Conservation (phyloP, 2,797 vertebrate species). For the Cossypha polioptera region DNA sequence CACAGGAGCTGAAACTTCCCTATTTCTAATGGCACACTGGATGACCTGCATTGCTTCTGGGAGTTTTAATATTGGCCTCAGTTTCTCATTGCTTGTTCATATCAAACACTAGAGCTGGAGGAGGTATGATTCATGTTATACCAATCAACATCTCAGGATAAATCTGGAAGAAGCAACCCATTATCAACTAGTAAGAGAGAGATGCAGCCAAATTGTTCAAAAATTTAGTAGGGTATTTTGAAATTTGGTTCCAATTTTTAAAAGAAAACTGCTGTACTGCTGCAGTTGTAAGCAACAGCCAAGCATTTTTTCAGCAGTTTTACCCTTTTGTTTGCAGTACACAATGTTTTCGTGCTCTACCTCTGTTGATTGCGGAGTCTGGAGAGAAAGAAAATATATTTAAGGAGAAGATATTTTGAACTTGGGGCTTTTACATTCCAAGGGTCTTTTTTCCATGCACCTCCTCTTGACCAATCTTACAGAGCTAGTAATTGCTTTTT, state of each 20-base stretch:
- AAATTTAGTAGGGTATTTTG: not conserved
- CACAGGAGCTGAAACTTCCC: not conserved
- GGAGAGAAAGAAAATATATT: not conserved
- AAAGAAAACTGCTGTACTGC: not conserved
- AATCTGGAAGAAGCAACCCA: not conserved
- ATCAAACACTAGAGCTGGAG: not conserved
- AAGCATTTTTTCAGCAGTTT: not conserved
- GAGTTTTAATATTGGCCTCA: not conserved
- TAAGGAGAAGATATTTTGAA: not conserved
- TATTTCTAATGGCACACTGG: not conserved
- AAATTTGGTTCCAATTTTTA: not conserved
- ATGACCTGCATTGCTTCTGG: rapidly evolving
- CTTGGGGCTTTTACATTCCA: not conserved
- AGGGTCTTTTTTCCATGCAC: not conserved
- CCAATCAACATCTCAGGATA: not conserved
- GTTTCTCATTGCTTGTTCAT: not conserved
- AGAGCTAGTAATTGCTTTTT: not conserved
- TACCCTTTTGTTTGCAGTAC: not conserved
- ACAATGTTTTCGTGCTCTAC: not conserved
- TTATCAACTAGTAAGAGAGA: not conserved
- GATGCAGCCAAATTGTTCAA: not conserved
- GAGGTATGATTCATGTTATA: not conserved
- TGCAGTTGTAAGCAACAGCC: not conserved
- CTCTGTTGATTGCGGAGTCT: constrained; percentile 8
- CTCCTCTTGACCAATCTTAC: not conserved